These are phyloP conservation scores for Nasonovia ribisnigri DNA, from an alignment of 2,888 invertebrate species.

Conservation along the genomic window DNA sequence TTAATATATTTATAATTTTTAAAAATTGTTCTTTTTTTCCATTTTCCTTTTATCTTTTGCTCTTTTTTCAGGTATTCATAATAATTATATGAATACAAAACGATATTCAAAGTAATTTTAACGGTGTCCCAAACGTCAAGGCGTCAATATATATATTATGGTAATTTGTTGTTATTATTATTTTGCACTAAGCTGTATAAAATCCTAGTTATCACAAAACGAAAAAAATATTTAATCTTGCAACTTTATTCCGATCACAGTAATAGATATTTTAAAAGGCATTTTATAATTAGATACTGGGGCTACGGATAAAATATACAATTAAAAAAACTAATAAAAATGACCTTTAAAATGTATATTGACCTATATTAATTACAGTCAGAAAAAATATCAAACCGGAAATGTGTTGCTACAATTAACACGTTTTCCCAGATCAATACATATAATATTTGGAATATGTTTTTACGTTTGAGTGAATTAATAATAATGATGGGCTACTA, in stretches of 20 bases:
- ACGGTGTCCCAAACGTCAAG: not conserved
- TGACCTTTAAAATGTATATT: slow-evolving; percentile 19
- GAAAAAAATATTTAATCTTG: not conserved
- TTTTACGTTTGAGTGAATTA: not conserved
- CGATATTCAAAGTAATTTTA: not conserved
- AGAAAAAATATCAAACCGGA: not conserved
- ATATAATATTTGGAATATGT: not conserved
- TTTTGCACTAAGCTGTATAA: not conserved
- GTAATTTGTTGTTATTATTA: not conserved
- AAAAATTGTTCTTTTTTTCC: too few relatives aligned
- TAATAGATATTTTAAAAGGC: not conserved
- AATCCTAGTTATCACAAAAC: not conserved
- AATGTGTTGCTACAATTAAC: not conserved
- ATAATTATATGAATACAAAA: not conserved
- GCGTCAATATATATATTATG: not conserved
- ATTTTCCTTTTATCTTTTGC: too few relatives aligned
- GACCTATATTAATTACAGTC: slow-evolving; percentile 14
- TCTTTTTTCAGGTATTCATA: too few relatives aligned
- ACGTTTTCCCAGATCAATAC: not conserved
- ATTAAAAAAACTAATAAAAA: slow-evolving; percentile 26
- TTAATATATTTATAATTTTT: too few relatives aligned
- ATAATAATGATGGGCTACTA: not conserved
- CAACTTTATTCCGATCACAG: not conserved
- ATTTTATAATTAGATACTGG: not conserved
- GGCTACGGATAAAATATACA: not conserved